Evolutionary conservation across 2,797 vertebrate genomes (phyloP).

Genomic region (Trachurus trachurus): DNA sequence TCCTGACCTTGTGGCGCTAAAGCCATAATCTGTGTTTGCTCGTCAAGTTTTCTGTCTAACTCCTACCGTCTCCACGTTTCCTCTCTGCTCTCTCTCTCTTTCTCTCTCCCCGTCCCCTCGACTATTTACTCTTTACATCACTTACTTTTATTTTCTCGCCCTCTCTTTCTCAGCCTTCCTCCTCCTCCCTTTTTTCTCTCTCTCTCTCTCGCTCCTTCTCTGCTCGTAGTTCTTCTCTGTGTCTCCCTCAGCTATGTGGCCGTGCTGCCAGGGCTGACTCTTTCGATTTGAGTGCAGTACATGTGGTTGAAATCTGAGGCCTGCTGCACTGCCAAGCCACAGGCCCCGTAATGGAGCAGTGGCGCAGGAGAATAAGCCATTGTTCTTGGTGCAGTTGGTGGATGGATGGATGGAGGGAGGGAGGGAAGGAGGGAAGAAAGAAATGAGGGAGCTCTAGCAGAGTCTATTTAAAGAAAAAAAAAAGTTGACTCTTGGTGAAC

Average conservation of each 20-base stretch:
- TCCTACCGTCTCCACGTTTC: conserved; percentile 55
- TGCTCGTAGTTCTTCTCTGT: conserved; percentile 73
- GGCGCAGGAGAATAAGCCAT: conserved; percentile 91
- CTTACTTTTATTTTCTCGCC: conserved; percentile 56
- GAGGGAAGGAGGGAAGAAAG: conserved; percentile 61
- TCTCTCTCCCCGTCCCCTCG: not conserved
- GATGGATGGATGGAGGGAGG: conserved; percentile 58
- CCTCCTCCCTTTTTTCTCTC: conserved; percentile 36
- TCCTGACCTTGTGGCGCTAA: conserved; percentile 60
- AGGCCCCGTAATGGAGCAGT: conserved; percentile 89
- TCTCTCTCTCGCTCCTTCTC: conserved; percentile 21
- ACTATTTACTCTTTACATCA: conserved; percentile 73
- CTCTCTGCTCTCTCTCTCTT: conserved; percentile 7
- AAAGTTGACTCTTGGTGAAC: conserved; percentile 68
- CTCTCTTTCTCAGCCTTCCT: conserved; percentile 30
- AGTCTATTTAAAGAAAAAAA: conserved; percentile 31
- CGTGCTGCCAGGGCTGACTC: conserved; percentile 88
- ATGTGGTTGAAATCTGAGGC: conserved; percentile 98
- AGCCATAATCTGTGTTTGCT: conserved; percentile 60
- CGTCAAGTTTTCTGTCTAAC: conserved; percentile 49
- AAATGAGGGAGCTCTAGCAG: conserved; percentile 60
- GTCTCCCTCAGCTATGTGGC: conserved; percentile 89
- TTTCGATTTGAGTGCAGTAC: conserved; percentile 93
- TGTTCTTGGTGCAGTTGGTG: conserved; percentile 87
- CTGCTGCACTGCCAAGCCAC: conserved; percentile 91